Conservation (phyloP, 1,140 invertebrate genomes). For the Anastrepha obliqua region DNA sequence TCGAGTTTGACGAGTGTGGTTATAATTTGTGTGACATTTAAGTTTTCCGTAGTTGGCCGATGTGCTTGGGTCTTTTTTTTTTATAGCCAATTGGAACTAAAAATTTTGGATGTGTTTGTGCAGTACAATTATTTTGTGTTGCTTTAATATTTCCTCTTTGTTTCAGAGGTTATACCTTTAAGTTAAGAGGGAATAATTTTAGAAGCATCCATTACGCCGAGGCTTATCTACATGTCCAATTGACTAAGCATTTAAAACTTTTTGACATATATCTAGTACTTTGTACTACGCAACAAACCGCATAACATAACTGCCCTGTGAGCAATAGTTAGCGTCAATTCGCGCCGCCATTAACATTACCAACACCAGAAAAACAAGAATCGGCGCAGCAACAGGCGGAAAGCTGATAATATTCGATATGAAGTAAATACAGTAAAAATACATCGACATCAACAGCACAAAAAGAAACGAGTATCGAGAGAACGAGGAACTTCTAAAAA, state of each 20-base stretch:
- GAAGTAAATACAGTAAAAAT: not conserved
- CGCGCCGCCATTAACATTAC: not conserved
- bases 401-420: conserved; percentile 33
- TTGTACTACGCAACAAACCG: not conserved
- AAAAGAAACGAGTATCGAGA: not conserved
- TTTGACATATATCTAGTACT: not conserved
- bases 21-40: not conserved
- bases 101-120: not conserved
- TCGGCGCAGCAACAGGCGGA: not conserved
- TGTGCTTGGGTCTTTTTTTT: not conserved
- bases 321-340: conserved; percentile 2
- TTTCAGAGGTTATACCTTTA: no score
- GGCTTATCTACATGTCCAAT: not conserved
- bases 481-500: not conserved
- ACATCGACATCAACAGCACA: not conserved
- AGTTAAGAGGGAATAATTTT: not conserved
- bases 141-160: not conserved
- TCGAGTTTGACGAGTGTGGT: conserved; percentile 31
- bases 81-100: not conserved
- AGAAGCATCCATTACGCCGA: not conserved
- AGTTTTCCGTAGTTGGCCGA: not conserved
- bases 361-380: conserved; percentile 24
- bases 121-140: not conserved
- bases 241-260: no score
- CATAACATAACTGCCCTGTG: conserved; percentile 2